Evolutionary conservation across 53 echinoderm and acorn worm species (phyloP), one percentile per base, ranked within the genome.

Genomic region (Hippasteria phrygiana): DNA sequence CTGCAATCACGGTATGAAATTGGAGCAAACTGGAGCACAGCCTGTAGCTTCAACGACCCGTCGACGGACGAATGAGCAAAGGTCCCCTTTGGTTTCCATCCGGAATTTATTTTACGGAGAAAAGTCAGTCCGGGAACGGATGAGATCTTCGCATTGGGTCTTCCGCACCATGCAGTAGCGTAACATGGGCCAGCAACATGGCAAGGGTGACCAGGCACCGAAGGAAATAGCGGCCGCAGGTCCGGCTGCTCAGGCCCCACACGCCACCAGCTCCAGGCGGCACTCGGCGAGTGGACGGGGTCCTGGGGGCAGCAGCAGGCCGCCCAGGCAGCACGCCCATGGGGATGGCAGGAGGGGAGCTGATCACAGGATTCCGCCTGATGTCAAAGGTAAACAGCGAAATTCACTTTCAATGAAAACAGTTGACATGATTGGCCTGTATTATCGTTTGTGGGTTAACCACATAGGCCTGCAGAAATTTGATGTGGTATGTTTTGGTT

Each of bases 151-250:
- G 79, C 5, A 43, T 24, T 12, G 9, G 66, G 42, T 17, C 66
- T 45, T 82, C 65, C 45, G 65, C 65, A 66, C 82, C 65, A 80
- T 80, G 62, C 63, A 48, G 66, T 64, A 82, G 59, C 55, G n/a
- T n/a, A 64, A 64, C 82, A 85, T 85, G 85, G 85, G 85, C 50
- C 85, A 85, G 85, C 85, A 85, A 85, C 85, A 85, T 85, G 85
- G 85, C 46, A 85, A 85, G 71, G 70, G 43, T 43, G 85, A 85
- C 70, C 85, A 85, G 85, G 46, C 85, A 24, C 22, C 69, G 70
- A 85, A 85, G 71, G 85, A 85, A 36, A 5, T 71, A 3, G 70
- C 70, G 85, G n/a, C 70, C 85, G 85, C 51, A 48, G 32, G 2
- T 40, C 85, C 36, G 71, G 39, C 71, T 20, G 20, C 71, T 12